Evolutionary conservation across 2,888 invertebrate species (phyloP), one percentile per base, ranked within the genome.

Genomic region (Drosophila putrida): DNA sequence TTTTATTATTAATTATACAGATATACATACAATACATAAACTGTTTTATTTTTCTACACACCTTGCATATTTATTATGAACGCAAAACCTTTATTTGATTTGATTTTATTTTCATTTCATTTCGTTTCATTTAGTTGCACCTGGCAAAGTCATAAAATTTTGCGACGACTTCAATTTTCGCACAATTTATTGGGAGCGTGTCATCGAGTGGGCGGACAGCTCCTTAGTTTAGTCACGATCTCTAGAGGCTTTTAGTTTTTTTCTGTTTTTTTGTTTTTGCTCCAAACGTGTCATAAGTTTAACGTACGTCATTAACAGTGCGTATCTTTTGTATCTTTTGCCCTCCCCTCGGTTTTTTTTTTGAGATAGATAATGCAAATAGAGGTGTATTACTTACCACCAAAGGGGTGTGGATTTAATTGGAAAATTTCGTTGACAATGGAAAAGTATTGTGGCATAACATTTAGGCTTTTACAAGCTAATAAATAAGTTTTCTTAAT

Each of bases 1-100:
- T 80, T 78, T 85, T 80, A 76, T 85, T 86, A 89, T 89, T 81
- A 87, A 89, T 80, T 89, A 76, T 81, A 79, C n/a, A n/a, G n/a
- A n/a, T 20, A 20, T 20, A 20, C 20, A 20, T 20, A 20, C 20
- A 20, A 20, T 77, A 80, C 71, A 79, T 87, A 78, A 74, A 77
- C 70, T 38, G 44, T 71, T 59, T 70, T 68, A 58, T 65, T 70
- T 76, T 75, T 80, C 72, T 72, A 86, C 85, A 85, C 88, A 85
- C 85, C 88, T 85, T 85, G 85, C 85, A 85, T 79, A 77, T 88
- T 88, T 88, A 85, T 79, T 46, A 59, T 63, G 46, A 39, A 51
- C 66, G 65, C 75, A 80, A 71, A 71, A 83, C 77, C 68, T 77
- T 75, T 80, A 76, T 84, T 81, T 89, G 71, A 73, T 90, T 82